Percentiles rank a stretch among this genome's conserved stretches.
These are phyloP conservation scores for Abscondita cerata DNA, from an alignment of 2,888 invertebrate genomes.

Conservation along the genomic window DNA sequence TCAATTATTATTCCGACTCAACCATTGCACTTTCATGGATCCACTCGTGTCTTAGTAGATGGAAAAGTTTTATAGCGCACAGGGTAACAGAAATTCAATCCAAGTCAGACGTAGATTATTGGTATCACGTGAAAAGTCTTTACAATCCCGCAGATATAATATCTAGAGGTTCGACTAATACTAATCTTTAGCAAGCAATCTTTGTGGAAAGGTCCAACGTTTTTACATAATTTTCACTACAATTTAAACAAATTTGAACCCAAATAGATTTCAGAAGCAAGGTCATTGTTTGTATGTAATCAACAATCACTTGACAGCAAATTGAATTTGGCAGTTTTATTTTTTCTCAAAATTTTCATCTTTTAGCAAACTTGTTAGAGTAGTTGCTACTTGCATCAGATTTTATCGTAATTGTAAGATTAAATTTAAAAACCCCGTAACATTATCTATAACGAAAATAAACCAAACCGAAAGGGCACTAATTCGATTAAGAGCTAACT, in stretches of 20 bases:
- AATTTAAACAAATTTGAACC: background rate
- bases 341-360: background rate
- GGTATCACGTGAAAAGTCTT: background rate
- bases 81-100: background rate
- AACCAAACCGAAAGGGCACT: background rate
- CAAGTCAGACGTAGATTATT: background rate
- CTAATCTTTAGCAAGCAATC: background rate
- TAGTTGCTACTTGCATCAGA: background rate
- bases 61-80: background rate
- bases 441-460: background rate
- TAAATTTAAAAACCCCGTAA: background rate
- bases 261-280: background rate
- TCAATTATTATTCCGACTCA: background rate
- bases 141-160: conserved; percentile 1
- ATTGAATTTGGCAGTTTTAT: background rate
- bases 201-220: background rate
- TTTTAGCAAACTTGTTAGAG: background rate
- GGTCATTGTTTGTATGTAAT: background rate
- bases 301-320: background rate
- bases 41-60: background rate
- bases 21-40: background rate
- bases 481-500: conserved; percentile 3
- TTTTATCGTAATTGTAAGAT: background rate
- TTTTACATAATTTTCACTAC: background rate
- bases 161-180: background rate